phyloP scores from a whole-genome alignment of 1,140 invertebrate species.

The Antheraea mylitta region DNA sequence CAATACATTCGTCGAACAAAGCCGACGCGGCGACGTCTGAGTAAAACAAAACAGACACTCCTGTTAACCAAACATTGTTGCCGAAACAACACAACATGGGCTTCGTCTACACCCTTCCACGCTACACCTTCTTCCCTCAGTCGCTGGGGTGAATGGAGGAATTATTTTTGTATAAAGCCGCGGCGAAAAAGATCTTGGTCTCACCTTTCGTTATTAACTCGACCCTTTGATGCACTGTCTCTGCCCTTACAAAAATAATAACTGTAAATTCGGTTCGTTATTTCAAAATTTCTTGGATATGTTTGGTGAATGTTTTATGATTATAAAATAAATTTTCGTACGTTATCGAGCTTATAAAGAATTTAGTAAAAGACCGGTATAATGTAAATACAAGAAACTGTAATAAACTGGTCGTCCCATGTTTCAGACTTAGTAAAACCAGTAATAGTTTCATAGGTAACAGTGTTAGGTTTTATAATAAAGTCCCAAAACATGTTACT shows the following conservation, averaged over 20 bases:
- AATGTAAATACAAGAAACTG: too few species aligned
- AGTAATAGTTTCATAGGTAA: too few species aligned
- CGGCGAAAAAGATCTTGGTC: slow-evolving; percentile 57
- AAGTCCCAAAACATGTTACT: too few species aligned
- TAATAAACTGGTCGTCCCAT: too few species aligned
- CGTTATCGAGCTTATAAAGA: background rate
- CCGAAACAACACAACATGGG: slow-evolving; percentile 41
- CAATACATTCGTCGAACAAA: slow-evolving; percentile 6
- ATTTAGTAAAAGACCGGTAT: too few species aligned
- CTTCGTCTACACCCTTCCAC: slow-evolving; percentile 19
- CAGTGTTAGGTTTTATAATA: too few species aligned
- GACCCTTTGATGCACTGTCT: slow-evolving; percentile 64
- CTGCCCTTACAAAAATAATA: slow-evolving; percentile 58
- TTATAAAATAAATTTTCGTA: slow-evolving; percentile 12
- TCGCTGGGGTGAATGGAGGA: slow-evolving; percentile 38
- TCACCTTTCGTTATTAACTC: slow-evolving; percentile 73
- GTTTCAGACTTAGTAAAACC: too few species aligned
- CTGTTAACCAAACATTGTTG: slow-evolving; percentile 37
- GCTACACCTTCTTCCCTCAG: slow-evolving; percentile 21
- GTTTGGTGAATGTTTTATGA: slow-evolving; percentile 24
- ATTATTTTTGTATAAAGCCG: slow-evolving; percentile 66
- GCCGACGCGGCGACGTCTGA: background rate
- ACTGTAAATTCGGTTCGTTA: slow-evolving; percentile 66
- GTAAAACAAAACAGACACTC: slow-evolving; percentile 15
- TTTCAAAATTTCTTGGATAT: slow-evolving; percentile 43